Evolutionary conservation across 2,888 invertebrate genomes (phyloP), one percentile per base, ranked within the genome.

Genomic region (Strigamia maritima): DNA sequence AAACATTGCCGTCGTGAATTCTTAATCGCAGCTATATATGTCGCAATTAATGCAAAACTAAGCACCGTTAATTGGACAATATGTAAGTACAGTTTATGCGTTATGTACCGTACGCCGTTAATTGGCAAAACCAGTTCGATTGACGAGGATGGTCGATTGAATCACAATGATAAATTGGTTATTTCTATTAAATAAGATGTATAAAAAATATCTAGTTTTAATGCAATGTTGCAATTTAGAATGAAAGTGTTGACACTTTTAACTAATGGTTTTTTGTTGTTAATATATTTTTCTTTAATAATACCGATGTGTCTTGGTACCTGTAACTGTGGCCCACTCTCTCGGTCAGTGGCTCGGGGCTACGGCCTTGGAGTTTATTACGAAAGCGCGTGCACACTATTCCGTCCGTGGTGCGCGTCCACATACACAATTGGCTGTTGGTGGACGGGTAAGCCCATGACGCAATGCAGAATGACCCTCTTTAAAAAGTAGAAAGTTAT

Each of bases 341-440:
- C 70, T 70, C 70, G 70, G 70, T 70, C 70, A 70, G 70, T 70
- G 70, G 75, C 75, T 75, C 75, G 38, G 75, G 75, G 75, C 75
- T 75, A 75, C 75, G 75, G 40, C 75, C 75, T 75, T 75, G 75
- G 75, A 40, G 26, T 19, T 75, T 10, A 35, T 40, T 40, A 40
- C 35, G 75, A 35, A 40, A 75, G 35, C 35, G 28, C 75, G 75
- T 75, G 24, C 75, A 70, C 70, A 28, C 70, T 70, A 70, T 70
- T 70, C 70, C 70, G 70, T 70, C 28, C 70, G 70, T 70, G 70
- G 70, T 70, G 70, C n/a, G 26, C 70, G 70, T 28, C 26, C 70
- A n/a, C 70, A 70, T 70, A 70, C 28, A 70, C 70, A 70, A 70
- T 70, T 70, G 70, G 70, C 70, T 70, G 70, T 28, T 70, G 70